Conservation (phyloP, 92 coral and sea anemone species). For the Isaurus tuberculatus region DNA sequence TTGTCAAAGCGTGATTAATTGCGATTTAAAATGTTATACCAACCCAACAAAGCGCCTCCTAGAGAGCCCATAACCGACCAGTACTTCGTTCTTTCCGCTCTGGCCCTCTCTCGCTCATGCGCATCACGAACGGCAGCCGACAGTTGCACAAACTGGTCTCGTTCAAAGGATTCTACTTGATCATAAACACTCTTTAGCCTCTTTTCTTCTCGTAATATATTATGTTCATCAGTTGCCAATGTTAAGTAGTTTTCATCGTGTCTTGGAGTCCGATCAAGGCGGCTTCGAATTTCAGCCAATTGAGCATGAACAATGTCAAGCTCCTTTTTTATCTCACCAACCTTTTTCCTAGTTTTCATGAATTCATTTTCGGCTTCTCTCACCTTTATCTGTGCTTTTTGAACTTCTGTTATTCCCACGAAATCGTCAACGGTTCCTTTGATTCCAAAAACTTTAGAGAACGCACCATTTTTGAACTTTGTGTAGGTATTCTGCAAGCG, state of each 20-base stretch:
- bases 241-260: constrained; percentile 94
- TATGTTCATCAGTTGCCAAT: constrained; percentile 95
- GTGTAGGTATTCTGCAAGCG: neutral
- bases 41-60: constrained; percentile 95
- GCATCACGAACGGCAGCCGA: constrained; percentile 92
- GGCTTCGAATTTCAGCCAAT: constrained; percentile 81
- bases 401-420: constrained; percentile 93
- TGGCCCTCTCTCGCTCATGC: constrained; percentile 92
- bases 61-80: constrained; percentile 98
- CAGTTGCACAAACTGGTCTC: constrained; percentile 89
- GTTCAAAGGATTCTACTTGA: constrained; percentile 74
- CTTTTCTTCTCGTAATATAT: constrained; percentile 83
- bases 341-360: constrained; percentile 76
- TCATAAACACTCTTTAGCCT: constrained; percentile 74
- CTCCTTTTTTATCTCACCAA: constrained; percentile 69
- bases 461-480: constrained; percentile 30
- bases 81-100: constrained; percentile 97
- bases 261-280: constrained; percentile 90
- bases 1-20: too few relatives aligned
- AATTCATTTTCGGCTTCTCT: constrained; percentile 87
- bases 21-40: constrained; percentile 5
- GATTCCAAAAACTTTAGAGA: constrained; percentile 58
- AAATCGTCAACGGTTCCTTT: constrained; percentile 78
- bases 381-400: constrained; percentile 82
- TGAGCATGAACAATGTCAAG: constrained; percentile 72